phyloP scores from a whole-genome alignment of 2,113 vertebrate genomes.

The Meleagris gallopavo region DNA sequence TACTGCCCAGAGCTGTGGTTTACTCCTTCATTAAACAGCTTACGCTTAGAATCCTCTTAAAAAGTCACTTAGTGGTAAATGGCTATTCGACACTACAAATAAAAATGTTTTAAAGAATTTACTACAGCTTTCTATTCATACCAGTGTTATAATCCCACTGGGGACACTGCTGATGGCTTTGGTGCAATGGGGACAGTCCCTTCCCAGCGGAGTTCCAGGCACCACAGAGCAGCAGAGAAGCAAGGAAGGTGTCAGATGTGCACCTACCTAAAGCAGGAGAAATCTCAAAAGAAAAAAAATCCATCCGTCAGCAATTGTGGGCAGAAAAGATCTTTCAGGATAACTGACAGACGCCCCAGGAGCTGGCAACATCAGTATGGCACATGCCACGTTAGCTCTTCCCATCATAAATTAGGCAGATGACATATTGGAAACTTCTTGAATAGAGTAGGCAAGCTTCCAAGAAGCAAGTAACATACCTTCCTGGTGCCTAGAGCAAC shows the following conservation, averaged over 20 bases:
- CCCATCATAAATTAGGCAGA: not conserved
- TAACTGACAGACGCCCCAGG: not conserved
- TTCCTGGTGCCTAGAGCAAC: not conserved
- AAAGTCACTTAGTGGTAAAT: conserved; percentile 58
- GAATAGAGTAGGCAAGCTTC: fast-evolving
- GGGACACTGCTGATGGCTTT: not conserved
- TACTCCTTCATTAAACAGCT: conserved; percentile 57
- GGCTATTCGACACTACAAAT: conserved; percentile 51
- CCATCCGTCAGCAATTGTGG: not conserved
- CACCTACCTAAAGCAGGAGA: not conserved
- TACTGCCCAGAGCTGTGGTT: conserved; percentile 51
- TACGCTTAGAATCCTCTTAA: conserved; percentile 49
- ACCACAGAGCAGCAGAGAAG: not conserved
- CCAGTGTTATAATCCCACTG: not conserved
- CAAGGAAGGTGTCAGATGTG: not conserved
- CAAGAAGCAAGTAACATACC: not conserved
- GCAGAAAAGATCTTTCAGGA: not conserved
- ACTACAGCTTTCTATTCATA: conserved; percentile 15
- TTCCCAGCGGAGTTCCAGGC: not conserved
- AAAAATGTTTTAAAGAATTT: not conserved
- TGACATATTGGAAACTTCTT: not conserved
- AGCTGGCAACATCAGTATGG: not conserved
- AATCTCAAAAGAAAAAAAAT: not conserved
- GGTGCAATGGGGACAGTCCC: fast-evolving
- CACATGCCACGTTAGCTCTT: not conserved